Percentiles rank a stretch among this genome's conserved stretches.
phyloP scores from a whole-genome alignment of 92 coral and sea anemone species.

The Porites divaricata region DNA sequence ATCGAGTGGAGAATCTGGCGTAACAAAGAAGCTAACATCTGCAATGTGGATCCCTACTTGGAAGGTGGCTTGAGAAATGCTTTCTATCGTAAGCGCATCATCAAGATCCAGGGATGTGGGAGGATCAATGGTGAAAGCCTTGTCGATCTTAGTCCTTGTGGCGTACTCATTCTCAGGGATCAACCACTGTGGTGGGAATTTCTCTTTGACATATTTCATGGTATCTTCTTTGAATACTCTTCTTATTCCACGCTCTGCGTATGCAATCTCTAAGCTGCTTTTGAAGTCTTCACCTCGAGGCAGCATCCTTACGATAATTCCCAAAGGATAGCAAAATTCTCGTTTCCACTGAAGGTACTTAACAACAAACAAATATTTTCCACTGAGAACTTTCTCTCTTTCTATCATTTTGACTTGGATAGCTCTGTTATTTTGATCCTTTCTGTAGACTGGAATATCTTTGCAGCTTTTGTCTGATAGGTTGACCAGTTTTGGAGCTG shows the following conservation, averaged over 20 bases:
- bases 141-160: conserved; percentile 32
- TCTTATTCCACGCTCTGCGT: conserved; percentile 71
- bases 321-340: conserved; percentile 74
- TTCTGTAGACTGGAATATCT: conserved; percentile 73
- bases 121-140: conserved; percentile 94
- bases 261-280: conserved; percentile 62
- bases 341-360: conserved; percentile 78
- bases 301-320: conserved; percentile 67
- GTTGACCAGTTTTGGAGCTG: conserved; percentile 71
- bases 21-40: conserved; percentile 89
- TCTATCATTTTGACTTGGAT: conserved; percentile 46
- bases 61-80: conserved; percentile 33
- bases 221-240: conserved; percentile 29
- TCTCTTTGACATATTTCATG: conserved; percentile 29
- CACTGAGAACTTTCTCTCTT: conserved; percentile 52
- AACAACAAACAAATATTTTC: conserved; percentile 78
- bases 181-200: conserved; percentile 52
- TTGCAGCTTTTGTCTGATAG: conserved; percentile 66
- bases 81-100: conserved; percentile 85
- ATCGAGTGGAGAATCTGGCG: conserved; percentile 71
- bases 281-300: conserved; percentile 58
- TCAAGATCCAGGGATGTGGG: conserved; percentile 78
- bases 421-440: conserved; percentile 29
- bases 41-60: conserved; percentile 89
- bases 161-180: conserved; percentile 68